Conservation (phyloP, 2,797 vertebrate genomes). For the Halcyon smyrnensis region DNA sequence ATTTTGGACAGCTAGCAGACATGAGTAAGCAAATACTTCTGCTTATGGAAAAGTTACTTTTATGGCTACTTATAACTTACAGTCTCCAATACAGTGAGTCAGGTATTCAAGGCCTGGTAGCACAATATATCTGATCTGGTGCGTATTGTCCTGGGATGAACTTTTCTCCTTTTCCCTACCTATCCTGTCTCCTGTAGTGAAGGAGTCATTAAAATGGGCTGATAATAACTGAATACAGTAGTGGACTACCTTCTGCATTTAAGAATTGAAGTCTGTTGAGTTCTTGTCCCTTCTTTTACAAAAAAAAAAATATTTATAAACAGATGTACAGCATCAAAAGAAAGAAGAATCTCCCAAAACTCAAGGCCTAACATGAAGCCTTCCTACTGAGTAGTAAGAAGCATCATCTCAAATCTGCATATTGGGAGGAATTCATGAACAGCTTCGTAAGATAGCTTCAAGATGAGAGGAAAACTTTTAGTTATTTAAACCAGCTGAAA, state of each 20-base stretch:
- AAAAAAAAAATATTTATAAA: neutral
- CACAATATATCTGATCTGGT: neutral
- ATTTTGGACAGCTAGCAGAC: neutral
- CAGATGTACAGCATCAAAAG: neutral
- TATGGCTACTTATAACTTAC: neutral
- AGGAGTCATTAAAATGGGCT: neutral
- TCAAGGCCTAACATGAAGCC: neutral
- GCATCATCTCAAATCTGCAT: neutral
- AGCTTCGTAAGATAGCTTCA: neutral
- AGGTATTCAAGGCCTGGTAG: neutral
- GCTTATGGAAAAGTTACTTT: neutral
- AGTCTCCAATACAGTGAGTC: neutral
- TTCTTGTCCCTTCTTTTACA: neutral
- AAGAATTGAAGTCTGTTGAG: neutral
- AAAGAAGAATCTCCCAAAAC: neutral
- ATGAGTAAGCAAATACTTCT: conserved; percentile 19
- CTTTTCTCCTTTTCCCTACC: neutral
- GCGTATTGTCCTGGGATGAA: neutral
- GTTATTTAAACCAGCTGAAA: conserved; percentile 13
- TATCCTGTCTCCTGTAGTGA: neutral
- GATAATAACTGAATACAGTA: neutral
- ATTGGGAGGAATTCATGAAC: neutral
- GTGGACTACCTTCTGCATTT: neutral
- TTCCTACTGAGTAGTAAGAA: neutral
- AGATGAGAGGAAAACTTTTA: neutral